Conservation (phyloP, 2,888 invertebrate genomes). For the Apotomis turbidana region DNA sequence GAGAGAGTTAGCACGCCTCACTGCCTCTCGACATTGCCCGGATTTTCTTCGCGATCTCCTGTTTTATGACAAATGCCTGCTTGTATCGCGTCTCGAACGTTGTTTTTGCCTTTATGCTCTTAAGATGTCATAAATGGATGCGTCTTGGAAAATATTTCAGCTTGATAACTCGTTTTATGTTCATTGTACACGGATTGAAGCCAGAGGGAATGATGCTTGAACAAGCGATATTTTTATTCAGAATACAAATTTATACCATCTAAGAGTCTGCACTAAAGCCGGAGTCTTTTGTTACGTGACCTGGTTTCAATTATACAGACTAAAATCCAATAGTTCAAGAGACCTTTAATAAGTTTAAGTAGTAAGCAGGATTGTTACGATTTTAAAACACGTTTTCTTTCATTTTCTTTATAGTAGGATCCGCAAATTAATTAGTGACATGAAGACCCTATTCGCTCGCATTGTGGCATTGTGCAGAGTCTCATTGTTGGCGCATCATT, state of each 20-base stretch:
- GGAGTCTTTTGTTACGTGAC: conserved; percentile 7
- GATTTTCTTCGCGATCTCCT: conserved; percentile 44
- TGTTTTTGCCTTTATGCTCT: conserved; percentile 36
- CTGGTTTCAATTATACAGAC: conserved; percentile 5
- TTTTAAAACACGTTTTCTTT: conserved; percentile 5
- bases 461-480: conserved; percentile 62
- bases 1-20: conserved; percentile 61
- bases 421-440: conserved; percentile 67
- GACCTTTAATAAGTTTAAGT: background rate
- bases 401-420: conserved; percentile 18
- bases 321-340: conserved; percentile 6
- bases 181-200: conserved; percentile 26
- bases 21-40: conserved; percentile 52
- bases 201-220: conserved; percentile 11
- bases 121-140: conserved; percentile 35
- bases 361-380: conserved; percentile 1
- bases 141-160: conserved; percentile 32
- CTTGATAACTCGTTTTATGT: conserved; percentile 36
- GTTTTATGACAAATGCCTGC: conserved; percentile 43
- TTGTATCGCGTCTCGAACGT: conserved; percentile 30
- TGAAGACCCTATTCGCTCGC: conserved; percentile 61
- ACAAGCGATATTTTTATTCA: conserved; percentile 15
- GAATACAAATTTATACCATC: background rate
- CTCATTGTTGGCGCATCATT: conserved; percentile 37
- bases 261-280: background rate